phyloP scores from a whole-genome alignment of 2,113 vertebrate species.

The Nanorana parkeri region DNA sequence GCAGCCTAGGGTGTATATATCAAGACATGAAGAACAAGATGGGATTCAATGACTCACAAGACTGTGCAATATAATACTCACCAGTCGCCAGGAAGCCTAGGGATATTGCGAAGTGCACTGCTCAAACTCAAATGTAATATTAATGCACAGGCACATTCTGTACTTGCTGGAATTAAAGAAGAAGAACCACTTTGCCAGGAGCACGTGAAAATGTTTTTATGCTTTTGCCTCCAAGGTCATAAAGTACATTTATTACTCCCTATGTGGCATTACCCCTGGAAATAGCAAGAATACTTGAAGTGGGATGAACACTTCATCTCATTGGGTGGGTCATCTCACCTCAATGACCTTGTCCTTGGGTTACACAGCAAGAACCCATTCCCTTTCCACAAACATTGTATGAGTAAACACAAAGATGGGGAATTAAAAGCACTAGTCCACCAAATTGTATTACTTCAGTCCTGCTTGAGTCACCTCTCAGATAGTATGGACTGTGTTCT shows the following conservation, averaged over 20 bases:
- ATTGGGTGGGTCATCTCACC: no score
- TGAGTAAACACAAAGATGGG: no score
- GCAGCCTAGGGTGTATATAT: slow-evolving; percentile 36
- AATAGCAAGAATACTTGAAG: no score
- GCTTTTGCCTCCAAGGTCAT: neutral
- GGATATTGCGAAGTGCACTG: slow-evolving; percentile 28
- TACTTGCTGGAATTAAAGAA: neutral
- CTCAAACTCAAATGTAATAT: slow-evolving; percentile 27
- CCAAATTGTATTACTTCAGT: no score
- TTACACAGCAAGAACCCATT: no score
- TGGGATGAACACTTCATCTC: no score
- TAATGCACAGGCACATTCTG: slow-evolving; percentile 5
- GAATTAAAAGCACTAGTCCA: no score
- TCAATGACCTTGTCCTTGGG: no score
- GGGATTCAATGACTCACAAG: slow-evolving; percentile 45
- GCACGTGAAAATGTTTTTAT: neutral
- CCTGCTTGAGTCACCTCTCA: no score
- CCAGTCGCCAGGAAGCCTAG: slow-evolving; percentile 32
- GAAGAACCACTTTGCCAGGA: neutral
- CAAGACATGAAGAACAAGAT: slow-evolving; percentile 15
- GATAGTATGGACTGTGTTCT: no score
- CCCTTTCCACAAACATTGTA: no score
- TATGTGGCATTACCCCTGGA: no score
- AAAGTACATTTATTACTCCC: neutral
- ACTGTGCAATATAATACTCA: slow-evolving; percentile 50